Conservation (phyloP, 2,113 vertebrate species). For the Lepus americanus region DNA sequence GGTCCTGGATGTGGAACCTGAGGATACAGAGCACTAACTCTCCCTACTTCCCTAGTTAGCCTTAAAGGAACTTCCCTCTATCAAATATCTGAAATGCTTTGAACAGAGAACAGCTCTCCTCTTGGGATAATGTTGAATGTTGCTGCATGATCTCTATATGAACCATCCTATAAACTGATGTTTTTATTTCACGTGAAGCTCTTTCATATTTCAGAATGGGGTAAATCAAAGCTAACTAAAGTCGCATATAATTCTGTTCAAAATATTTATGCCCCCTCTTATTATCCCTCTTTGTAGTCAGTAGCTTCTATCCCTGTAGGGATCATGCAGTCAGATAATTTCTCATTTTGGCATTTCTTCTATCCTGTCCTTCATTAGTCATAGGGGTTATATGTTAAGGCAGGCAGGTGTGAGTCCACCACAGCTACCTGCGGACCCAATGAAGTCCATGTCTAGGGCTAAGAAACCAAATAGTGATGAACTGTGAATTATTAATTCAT, state of each 20-base stretch:
- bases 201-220: background rate
- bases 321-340: background rate
- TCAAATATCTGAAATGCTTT: background rate
- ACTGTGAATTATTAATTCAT: background rate
- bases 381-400: background rate
- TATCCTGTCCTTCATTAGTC: background rate
- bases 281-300: background rate
- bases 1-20: too few species aligned
- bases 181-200: background rate
- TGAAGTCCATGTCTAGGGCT: background rate
- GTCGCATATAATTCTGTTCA: background rate
- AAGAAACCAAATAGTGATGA: background rate
- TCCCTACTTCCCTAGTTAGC: background rate
- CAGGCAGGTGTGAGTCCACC: background rate
- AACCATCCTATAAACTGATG: background rate
- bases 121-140: background rate
- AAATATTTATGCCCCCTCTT: background rate
- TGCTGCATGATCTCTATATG: background rate
- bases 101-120: background rate
- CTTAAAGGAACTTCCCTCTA: background rate
- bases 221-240: background rate
- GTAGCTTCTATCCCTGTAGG: background rate
- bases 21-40: too few species aligned
- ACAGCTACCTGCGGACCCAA: background rate
- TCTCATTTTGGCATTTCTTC: background rate